phyloP scores from a whole-genome alignment of 2,113 vertebrate species.

The Gobio gobio region DNA sequence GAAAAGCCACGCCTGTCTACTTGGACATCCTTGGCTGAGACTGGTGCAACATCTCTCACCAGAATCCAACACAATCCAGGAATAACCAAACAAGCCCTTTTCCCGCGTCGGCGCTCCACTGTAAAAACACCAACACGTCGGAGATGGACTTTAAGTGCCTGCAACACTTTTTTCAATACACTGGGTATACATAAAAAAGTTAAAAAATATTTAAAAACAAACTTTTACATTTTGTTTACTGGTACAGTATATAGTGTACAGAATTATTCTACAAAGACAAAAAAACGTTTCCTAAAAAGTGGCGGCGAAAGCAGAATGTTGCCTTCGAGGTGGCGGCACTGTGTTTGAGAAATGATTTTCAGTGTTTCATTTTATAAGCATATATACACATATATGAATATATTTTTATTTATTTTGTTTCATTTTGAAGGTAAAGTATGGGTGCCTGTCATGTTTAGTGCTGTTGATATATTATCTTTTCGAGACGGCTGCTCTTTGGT shows the following conservation, averaged over 20 bases:
- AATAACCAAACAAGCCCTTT: slow-evolving; percentile 79
- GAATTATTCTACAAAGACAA: slow-evolving; percentile 73
- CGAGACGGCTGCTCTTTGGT: slow-evolving; percentile 64
- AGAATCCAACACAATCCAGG: slow-evolving; percentile 70
- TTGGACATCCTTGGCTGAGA: slow-evolving; percentile 83
- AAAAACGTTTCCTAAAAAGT: slow-evolving; percentile 68
- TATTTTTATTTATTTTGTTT: slow-evolving; percentile 80
- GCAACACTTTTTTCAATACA: slow-evolving; percentile 84
- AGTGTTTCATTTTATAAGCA: slow-evolving; percentile 76
- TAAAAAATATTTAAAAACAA: slow-evolving; percentile 68
- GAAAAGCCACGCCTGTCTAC: slow-evolving; percentile 82
- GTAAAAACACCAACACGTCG: slow-evolving; percentile 78
- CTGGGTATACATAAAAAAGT: slow-evolving; percentile 75
- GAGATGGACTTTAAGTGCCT: slow-evolving; percentile 84
- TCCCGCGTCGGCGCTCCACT: slow-evolving; percentile 72
- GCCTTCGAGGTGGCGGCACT: slow-evolving; percentile 63
- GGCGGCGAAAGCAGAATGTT: slow-evolving; percentile 62
- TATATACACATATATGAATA: slow-evolving; percentile 78
- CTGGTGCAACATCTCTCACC: slow-evolving; percentile 43
- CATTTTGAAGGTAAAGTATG: slow-evolving; percentile 65
- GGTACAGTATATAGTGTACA: slow-evolving; percentile 80
- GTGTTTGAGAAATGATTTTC: slow-evolving; percentile 69
- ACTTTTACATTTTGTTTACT: slow-evolving; percentile 86
- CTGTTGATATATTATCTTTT: slow-evolving; percentile 67
- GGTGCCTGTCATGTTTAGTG: slow-evolving; percentile 69